Evolutionary conservation across 2,113 vertebrate genomes (phyloP).

Genomic region (Pogonocichla stellata): DNA sequence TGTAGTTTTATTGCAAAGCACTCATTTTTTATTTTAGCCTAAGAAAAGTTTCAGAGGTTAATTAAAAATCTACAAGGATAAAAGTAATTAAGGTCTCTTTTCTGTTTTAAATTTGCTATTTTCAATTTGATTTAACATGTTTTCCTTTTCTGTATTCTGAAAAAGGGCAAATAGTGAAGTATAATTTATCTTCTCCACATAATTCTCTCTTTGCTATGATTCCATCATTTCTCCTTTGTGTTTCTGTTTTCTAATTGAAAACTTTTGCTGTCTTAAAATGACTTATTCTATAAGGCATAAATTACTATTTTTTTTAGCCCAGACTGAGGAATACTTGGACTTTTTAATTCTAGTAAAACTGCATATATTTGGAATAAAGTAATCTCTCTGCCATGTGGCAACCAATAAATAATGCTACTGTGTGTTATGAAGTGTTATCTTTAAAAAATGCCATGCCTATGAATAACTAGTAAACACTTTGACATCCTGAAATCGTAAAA

Average conservation of each 20-base stretch:
- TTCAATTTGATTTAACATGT: neutral
- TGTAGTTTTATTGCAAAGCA: neutral
- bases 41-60: neutral
- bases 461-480: neutral
- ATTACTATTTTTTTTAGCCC: neutral
- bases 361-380: neutral
- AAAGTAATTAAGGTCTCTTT: neutral
- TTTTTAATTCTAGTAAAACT: neutral
- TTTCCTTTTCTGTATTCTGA: neutral
- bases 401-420: neutral
- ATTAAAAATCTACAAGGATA: neutral
- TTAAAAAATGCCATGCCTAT: neutral
- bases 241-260: neutral
- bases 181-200: slow-evolving; percentile 13
- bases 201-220: neutral
- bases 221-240: neutral
- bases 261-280: neutral
- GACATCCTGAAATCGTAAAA: neutral
- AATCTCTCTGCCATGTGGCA: neutral
- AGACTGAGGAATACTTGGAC: neutral
- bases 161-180: neutral
- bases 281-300: neutral
- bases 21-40: neutral
- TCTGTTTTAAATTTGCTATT: neutral
- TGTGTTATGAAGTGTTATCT: neutral